Percentiles rank a stretch among this genome's conserved stretches.
Evolutionary conservation across 2,113 vertebrate genomes (phyloP).

Genomic region (Indicator indicator): DNA sequence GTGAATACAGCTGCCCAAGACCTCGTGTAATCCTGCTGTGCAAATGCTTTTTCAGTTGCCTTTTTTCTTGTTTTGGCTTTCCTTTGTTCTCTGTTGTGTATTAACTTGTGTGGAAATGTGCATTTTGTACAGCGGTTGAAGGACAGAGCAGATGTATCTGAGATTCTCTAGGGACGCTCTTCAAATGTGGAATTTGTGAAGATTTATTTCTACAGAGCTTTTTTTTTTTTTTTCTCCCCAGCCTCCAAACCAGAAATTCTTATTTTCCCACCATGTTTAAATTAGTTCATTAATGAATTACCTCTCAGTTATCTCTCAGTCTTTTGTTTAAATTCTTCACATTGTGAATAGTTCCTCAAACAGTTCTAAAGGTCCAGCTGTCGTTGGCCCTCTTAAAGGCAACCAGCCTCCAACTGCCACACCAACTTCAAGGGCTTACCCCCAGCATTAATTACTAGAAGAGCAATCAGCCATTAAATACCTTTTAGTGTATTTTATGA

Average conservation of each 20-base stretch:
- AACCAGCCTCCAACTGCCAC: no score
- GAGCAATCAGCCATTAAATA: neutral
- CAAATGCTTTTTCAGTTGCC: constrained; percentile 16
- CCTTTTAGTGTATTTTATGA: neutral
- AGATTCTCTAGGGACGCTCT: neutral
- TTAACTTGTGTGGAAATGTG: constrained; percentile 21
- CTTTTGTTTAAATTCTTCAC: neutral
- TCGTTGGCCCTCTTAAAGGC: no score
- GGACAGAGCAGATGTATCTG: neutral
- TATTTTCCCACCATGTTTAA: neutral
- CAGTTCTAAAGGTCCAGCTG: neutral
- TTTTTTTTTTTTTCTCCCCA: neutral
- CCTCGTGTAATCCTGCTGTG: constrained; percentile 83
- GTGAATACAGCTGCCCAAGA: constrained; percentile 84
- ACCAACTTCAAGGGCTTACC: neutral
- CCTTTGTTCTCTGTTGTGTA: constrained; percentile 2
- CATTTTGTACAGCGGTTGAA: constrained; percentile 68
- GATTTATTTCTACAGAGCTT: neutral
- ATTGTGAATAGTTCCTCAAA: neutral
- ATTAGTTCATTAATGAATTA: neutral
- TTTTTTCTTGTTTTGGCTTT: neutral
- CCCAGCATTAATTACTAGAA: neutral
- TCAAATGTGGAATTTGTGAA: neutral
- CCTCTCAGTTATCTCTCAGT: neutral
- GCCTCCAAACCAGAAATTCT: neutral